phyloP scores from a whole-genome alignment of 2,888 invertebrate species.

The Xestia xanthographa region DNA sequence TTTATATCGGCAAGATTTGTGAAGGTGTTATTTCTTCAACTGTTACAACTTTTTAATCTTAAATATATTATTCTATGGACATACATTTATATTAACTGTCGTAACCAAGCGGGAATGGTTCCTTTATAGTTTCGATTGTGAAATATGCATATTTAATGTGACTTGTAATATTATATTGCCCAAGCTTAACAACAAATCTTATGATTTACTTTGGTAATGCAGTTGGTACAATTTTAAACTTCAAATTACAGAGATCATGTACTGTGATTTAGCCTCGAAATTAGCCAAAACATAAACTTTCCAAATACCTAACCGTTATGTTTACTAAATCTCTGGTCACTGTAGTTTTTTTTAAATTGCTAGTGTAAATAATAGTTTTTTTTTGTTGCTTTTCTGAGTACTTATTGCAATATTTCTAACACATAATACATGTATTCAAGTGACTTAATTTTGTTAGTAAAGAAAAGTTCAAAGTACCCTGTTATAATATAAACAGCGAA shows the following conservation, averaged over 20 bases:
- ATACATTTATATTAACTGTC: slow-evolving; percentile 45
- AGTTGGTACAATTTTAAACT: slow-evolving; percentile 1
- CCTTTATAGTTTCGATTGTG: slow-evolving; percentile 22
- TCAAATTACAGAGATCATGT: slow-evolving; percentile 18
- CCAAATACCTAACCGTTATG: background rate
- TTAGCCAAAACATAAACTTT: background rate
- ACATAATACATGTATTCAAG: slow-evolving; percentile 14
- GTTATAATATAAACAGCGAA: slow-evolving; percentile 46
- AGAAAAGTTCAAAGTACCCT: slow-evolving; percentile 27
- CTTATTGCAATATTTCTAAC: background rate
- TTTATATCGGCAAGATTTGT: slow-evolving; percentile 60
- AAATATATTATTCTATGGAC: slow-evolving; percentile 53
- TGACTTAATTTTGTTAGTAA: background rate
- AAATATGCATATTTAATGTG: slow-evolving; percentile 20
- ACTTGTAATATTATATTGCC: slow-evolving; percentile 6
- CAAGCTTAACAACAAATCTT: slow-evolving; percentile 16
- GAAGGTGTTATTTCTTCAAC: slow-evolving; percentile 43
- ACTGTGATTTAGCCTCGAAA: background rate
- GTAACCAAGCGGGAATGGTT: slow-evolving; percentile 45
- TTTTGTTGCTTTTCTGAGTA: background rate
- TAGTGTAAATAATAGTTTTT: background rate
- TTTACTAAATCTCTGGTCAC: background rate
- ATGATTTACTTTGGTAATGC: slow-evolving; percentile 18
- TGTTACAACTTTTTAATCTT: slow-evolving; percentile 51
- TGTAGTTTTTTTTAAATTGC: background rate